Percentiles rank a stretch among this genome's conserved stretches.
phyloP scores from a whole-genome alignment of 2,888 invertebrate species.

The Hydroisotoma schaefferi region DNA sequence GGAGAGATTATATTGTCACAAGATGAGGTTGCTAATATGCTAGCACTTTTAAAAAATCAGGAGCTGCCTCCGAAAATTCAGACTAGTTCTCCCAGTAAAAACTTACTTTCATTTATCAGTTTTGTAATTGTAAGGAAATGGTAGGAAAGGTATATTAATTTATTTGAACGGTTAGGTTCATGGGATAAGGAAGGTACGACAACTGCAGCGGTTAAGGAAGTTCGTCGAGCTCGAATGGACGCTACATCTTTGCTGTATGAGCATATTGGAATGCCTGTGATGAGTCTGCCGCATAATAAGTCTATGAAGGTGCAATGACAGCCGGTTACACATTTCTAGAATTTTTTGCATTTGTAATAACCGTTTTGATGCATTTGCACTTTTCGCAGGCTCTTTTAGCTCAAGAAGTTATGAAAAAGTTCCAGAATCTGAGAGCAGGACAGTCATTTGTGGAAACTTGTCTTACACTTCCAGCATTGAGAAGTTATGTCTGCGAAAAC shows the following conservation, averaged over 20 bases:
- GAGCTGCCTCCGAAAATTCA: conserved; percentile 45
- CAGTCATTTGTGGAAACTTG: conserved; percentile 44
- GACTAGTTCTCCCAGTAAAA: conserved; percentile 42
- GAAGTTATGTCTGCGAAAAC: conserved; percentile 31
- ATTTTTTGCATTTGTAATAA: not conserved
- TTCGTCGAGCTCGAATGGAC: conserved; percentile 46
- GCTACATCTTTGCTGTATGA: conserved; percentile 46
- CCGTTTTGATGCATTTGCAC: not conserved
- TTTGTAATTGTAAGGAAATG: conserved; percentile 9
- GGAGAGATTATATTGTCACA: conserved; percentile 40
- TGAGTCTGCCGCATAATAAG: conserved; percentile 44
- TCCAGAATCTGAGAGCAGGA: conserved; percentile 42
- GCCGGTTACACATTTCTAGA: not conserved
- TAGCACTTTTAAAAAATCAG: conserved; percentile 43
- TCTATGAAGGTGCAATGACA: conserved; percentile 32
- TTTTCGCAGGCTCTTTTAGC: conserved; percentile 36
- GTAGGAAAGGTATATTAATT: not conserved
- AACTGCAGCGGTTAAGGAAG: conserved; percentile 38
- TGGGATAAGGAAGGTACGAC: conserved; percentile 48
- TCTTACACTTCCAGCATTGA: conserved; percentile 37
- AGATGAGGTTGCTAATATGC: conserved; percentile 43
- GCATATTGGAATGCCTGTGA: conserved; percentile 45
- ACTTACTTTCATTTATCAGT: not conserved
- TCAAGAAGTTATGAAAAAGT: conserved; percentile 40
- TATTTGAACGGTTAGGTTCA: conserved; percentile 25